Evolutionary conservation across 2,797 vertebrate species (phyloP), one percentile per base, ranked within the genome.

Genomic region (Sebastes minor): DNA sequence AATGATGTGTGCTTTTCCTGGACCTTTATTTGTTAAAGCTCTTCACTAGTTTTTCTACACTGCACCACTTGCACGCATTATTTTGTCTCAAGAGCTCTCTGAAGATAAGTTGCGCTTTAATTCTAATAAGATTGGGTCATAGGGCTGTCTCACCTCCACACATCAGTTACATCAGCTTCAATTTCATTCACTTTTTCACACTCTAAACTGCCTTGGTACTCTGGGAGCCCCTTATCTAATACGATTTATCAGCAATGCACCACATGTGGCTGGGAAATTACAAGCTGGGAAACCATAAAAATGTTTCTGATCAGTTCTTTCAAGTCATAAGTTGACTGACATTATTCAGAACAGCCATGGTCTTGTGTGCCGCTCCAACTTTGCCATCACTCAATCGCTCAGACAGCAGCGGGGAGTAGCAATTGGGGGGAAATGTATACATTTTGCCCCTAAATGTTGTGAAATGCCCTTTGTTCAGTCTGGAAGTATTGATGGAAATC

Each of bases 211-310:
- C 74, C 28, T 59, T 63, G 35, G 64, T 69, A 60, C 73, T 81
- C 23, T 81, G 42, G 68, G 27, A 85, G 71, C 33, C n/a, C 65
- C 46, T 83, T 87, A 82, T 86, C 76, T 74, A 78, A 82, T 84
- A 79, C 3, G 35, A 86, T 88, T 90, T 84, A 92, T 81, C 84
- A 87, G 68, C 60, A 79, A 78, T 73, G 55, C 64, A 73, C 56
- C 71, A 90, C 75, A 78, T 82, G 60, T 73, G 78, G 59, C 77
- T 73, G 46, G 63, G 14, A 73, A 82, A 85, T 74, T 86, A 77
- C 74, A 70, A 76, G 64, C 71, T 71, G 22, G 33, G 30, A 60
- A 69, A 60, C 42, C 33, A 80, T 55, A 68, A 82, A 42, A 78
- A 64, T 73, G 25, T 69, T 87, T 78, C 55, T 81, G 46, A 78